Base-by-base conservation (phyloP, 2,888 invertebrate genomes). In the Hyposoter didymator region DNA sequence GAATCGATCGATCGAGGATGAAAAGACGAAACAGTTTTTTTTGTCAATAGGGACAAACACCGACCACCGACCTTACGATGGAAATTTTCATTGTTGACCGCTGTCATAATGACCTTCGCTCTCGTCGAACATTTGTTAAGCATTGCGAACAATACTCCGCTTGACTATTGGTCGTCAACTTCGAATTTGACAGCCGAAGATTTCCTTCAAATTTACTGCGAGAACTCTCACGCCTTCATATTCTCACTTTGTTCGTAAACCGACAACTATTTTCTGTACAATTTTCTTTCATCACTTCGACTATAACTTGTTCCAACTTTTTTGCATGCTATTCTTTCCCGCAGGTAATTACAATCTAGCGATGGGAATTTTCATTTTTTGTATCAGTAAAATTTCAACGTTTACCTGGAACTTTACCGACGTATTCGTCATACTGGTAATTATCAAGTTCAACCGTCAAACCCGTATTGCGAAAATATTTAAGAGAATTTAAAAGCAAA, bases 331-430 rank as follows among this genome's bases (percentile, higher is more conserved):
- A 14, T 14, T 59, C 28, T 82, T 70, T 82, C 89, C 88, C 88
- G 49, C 87, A 92, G 93, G 91, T 55, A 75, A 89, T 3, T 94
- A 93, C 78, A 93, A 90, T 82, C 87, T 92, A 12, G 82, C 85
- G 0, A 62, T 92, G 2, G 94, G 93, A 28, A 80, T 93, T 64
- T 92, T 91, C 75, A 88, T 93, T 10, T 93, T 94, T 43, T 55
- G 95, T 67, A 94, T 96, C 72, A 95, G 96, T 87, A 92, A 96
- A 45, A 87, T 96, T 17, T 95, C 96, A 0, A 97, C 97, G 0
- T 96, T 96, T 75, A 94, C 95, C 0, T 97, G 97, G 97, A 97
- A 96, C 90, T 97, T 96, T 85, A 96, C 96, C 90, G 97, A 97
- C 90, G 92, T 97, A 62, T 96, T 97, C 87, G 95, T 97, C 47